A percentile compares a stretch with the other conserved stretches of the same genome.
Evolutionary conservation across 1,140 invertebrate genomes (phyloP).

Genomic region (Venturia canescens): DNA sequence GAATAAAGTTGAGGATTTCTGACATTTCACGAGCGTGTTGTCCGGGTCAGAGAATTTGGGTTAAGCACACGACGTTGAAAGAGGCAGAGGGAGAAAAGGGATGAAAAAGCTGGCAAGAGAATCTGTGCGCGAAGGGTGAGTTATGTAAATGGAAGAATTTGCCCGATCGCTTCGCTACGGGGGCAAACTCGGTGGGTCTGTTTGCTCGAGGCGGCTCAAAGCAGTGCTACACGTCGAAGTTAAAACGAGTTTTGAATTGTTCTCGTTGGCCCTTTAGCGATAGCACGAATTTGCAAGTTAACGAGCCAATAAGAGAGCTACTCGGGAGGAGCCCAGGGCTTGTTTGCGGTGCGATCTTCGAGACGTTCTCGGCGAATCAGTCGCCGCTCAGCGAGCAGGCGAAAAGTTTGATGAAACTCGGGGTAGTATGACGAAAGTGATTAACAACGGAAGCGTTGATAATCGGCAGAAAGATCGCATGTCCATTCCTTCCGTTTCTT

Average conservation of each 20-base stretch:
- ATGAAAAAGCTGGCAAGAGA: background rate
- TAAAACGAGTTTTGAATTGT: slow-evolving; percentile 70
- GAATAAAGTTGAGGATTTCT: too few species aligned
- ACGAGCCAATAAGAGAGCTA: slow-evolving; percentile 65
- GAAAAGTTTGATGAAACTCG: background rate
- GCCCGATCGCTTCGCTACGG: slow-evolving; percentile 30
- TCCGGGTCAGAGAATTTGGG: background rate
- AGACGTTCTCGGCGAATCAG: too few species aligned
- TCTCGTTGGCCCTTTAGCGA: slow-evolving; percentile 69
- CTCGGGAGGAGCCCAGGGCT: background rate
- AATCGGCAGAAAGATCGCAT: too few species aligned
- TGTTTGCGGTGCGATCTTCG: background rate
- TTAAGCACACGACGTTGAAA: background rate
- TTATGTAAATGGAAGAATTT: slow-evolving; percentile 64
- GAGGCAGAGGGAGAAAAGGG: background rate
- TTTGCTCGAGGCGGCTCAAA: slow-evolving; percentile 46
- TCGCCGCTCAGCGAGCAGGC: background rate
- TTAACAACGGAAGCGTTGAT: background rate
- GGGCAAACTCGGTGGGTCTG: background rate
- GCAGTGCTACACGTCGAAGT: slow-evolving; percentile 64
- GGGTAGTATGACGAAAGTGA: background rate
- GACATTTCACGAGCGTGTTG: too few species aligned
- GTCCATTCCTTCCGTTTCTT: too few species aligned
- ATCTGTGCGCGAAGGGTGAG: background rate
- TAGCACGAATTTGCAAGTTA: slow-evolving; percentile 69